Conservation (phyloP, 1,140 invertebrate species). For the Drosophila micromelanica region DNA sequence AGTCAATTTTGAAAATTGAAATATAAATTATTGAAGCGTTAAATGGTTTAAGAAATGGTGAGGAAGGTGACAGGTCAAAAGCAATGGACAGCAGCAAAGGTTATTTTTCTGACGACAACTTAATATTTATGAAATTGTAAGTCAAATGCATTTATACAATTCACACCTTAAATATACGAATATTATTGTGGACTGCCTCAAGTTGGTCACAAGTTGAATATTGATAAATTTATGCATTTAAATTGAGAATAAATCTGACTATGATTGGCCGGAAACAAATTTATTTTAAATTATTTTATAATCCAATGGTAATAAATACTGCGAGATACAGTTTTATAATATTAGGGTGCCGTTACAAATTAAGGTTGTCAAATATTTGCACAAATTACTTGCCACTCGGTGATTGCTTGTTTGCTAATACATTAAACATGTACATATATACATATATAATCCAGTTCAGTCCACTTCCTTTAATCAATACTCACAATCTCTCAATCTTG, state of each 20-base stretch:
- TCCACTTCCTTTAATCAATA: not conserved
- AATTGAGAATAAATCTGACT: too few relatives aligned
- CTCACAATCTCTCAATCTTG: slow-evolving; percentile 5
- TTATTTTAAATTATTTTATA: too few relatives aligned
- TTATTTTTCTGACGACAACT: slow-evolving; percentile 35
- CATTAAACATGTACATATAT: not conserved
- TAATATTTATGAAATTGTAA: slow-evolving; percentile 55
- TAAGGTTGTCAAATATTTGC: slow-evolving; percentile 32
- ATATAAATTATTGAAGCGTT: slow-evolving; percentile 73
- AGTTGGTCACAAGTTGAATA: not conserved
- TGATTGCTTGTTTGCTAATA: slow-evolving; percentile 3
- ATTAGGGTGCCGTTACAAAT: slow-evolving; percentile 5
- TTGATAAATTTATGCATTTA: too few relatives aligned
- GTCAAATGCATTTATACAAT: slow-evolving; percentile 40
- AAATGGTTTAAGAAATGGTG: slow-evolving; percentile 30
- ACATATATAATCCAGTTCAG: not conserved
- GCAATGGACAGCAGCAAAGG: not conserved
- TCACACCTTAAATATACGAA: not conserved
- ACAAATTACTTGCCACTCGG: slow-evolving; percentile 11
- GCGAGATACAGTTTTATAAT: not conserved
- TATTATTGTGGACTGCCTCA: not conserved
- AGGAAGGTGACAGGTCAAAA: slow-evolving; percentile 2
- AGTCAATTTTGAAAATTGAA: slow-evolving; percentile 68
- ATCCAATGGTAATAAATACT: too few relatives aligned
- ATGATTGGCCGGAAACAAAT: too few relatives aligned